Evolutionary conservation across 1,140 invertebrate genomes (phyloP).

Genomic region (Drosophila kohkoa): DNA sequence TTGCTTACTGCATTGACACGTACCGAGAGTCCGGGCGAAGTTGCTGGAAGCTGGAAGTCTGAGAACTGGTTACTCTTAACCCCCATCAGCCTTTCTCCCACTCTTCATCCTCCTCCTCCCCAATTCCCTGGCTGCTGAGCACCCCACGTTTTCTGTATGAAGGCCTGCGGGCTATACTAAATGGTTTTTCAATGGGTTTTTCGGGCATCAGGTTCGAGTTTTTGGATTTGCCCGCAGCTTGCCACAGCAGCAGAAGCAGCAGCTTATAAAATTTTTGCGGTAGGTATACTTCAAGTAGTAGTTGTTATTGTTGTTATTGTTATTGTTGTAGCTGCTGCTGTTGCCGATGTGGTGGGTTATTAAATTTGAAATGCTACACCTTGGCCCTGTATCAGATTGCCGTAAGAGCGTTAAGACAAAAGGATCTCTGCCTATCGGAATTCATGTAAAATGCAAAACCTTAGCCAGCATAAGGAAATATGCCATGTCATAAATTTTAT

Average conservation of each 20-base stretch:
- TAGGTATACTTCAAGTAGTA: slow-evolving; percentile 31
- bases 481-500: slow-evolving; percentile 79
- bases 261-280: slow-evolving; percentile 64
- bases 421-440: slow-evolving; percentile 51
- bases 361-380: slow-evolving; percentile 83
- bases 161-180: slow-evolving; percentile 63
- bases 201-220: slow-evolving; percentile 21
- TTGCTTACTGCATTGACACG: slow-evolving; percentile 65
- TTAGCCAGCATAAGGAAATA: slow-evolving; percentile 76
- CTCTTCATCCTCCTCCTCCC: too few species aligned
- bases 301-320: slow-evolving; percentile 10
- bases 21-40: slow-evolving; percentile 42
- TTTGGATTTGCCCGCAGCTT: slow-evolving; percentile 56
- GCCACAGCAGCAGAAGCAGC: slow-evolving; percentile 37
- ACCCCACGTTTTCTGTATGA: slow-evolving; percentile 16
- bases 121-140: background rate
- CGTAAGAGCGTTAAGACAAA: slow-evolving; percentile 38
- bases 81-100: background rate
- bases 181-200: slow-evolving; percentile 75
- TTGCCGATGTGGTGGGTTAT: slow-evolving; percentile 66
- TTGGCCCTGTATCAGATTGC: slow-evolving; percentile 76
- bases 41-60: slow-evolving; percentile 4
- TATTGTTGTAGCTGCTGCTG: slow-evolving; percentile 36
- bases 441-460: slow-evolving; percentile 78
- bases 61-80: slow-evolving; percentile 1